Percentiles rank a stretch among this genome's conserved stretches.
These are phyloP conservation scores for Pollicipes pollicipes DNA, from an alignment of 1,140 invertebrate genomes.

Conservation along the genomic window DNA sequence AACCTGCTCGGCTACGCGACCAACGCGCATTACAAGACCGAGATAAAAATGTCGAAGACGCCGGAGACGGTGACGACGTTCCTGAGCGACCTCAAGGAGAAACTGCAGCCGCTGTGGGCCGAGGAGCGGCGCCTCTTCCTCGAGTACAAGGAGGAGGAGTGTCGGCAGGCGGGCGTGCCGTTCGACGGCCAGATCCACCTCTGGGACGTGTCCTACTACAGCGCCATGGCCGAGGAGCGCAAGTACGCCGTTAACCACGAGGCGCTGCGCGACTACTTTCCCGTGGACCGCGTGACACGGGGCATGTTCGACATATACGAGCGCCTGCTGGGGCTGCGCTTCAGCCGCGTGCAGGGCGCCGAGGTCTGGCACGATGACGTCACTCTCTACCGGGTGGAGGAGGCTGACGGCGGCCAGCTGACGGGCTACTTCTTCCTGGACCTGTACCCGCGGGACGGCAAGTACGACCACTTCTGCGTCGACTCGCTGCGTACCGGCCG, in stretches of 20 bases:
- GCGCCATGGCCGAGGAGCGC: constrained; percentile 31
- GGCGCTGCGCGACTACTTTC: constrained; percentile 32
- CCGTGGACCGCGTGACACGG: constrained; percentile 31
- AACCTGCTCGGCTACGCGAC: constrained; percentile 31
- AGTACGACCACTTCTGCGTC: constrained; percentile 29
- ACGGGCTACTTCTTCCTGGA: constrained; percentile 38
- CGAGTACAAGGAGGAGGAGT: constrained; percentile 34
- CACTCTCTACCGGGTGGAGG: constrained; percentile 31
- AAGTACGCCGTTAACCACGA: constrained; percentile 35
- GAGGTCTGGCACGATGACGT: constrained; percentile 36
- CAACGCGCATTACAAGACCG: constrained; percentile 32
- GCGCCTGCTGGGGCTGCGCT: constrained; percentile 32
- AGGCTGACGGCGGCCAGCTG: constrained; percentile 24
- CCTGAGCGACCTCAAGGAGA: constrained; percentile 28
- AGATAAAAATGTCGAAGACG: constrained; percentile 35
- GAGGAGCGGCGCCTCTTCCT: constrained; percentile 29
- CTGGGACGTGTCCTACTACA: constrained; percentile 35
- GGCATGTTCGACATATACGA: constrained; percentile 36
- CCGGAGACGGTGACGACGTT: constrained; percentile 31
- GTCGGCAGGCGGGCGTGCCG: constrained; percentile 28
- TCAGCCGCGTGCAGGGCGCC: constrained; percentile 26
- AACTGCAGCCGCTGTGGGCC: constrained; percentile 30
- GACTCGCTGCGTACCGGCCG: neutral
- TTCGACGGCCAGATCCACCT: constrained; percentile 31
- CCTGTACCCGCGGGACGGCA: constrained; percentile 35